phyloP scores from a whole-genome alignment of 2,888 invertebrate species.

The Lasioglossum calceatum region DNA sequence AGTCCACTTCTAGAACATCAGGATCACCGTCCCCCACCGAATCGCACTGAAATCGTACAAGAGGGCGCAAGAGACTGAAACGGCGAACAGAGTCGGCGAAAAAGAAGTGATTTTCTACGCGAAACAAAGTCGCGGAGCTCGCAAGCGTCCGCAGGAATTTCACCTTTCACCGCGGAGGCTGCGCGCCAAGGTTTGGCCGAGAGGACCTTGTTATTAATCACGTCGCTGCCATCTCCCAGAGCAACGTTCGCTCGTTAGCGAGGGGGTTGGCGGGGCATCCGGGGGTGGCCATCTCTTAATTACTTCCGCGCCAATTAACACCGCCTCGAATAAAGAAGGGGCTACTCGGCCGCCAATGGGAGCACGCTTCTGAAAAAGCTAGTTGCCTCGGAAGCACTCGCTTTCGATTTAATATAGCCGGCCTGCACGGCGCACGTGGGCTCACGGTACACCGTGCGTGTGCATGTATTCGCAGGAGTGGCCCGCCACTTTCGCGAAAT shows the following conservation, averaged over 20 bases:
- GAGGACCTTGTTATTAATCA: slow-evolving; percentile 83
- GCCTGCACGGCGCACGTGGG: not conserved
- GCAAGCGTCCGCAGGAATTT: slow-evolving; percentile 69
- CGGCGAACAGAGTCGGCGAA: not conserved
- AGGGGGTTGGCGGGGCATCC: slow-evolving; percentile 67
- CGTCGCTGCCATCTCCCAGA: slow-evolving; percentile 81
- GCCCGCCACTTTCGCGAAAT: slow-evolving; percentile 50
- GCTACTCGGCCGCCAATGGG: slow-evolving; percentile 73
- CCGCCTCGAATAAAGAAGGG: slow-evolving; percentile 76
- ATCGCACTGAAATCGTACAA: not conserved
- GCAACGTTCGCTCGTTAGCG: slow-evolving; percentile 80
- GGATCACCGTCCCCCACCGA: not conserved
- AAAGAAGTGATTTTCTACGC: slow-evolving; percentile 25
- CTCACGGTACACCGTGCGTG: not conserved
- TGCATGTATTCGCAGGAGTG: slow-evolving; percentile 24
- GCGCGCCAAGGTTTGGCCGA: slow-evolving; percentile 74
- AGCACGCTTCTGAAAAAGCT: slow-evolving; percentile 66
- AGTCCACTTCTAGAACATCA: not conserved
- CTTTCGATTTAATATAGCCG: slow-evolving; percentile 66
- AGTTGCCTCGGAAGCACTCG: slow-evolving; percentile 62
- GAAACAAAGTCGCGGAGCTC: slow-evolving; percentile 26
- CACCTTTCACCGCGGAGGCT: slow-evolving; percentile 76
- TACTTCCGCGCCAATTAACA: slow-evolving; percentile 83
- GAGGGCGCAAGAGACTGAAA: not conserved
- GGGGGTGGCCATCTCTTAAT: slow-evolving; percentile 81